Evolutionary conservation across 1,140 invertebrate species (phyloP).

Genomic region (Cydia splendana): DNA sequence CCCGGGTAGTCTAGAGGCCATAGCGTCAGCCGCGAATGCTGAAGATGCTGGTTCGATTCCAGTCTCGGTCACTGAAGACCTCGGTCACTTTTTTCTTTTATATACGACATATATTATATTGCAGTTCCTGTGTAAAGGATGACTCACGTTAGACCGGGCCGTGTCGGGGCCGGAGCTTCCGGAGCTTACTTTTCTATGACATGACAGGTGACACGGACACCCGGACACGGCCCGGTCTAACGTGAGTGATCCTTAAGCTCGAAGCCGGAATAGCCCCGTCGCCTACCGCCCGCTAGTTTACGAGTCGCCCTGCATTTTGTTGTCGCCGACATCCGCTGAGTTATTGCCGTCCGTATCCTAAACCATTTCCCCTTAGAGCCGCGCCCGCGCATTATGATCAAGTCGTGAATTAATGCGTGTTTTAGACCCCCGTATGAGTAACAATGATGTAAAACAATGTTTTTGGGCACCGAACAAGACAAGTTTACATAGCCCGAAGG

Average conservation of each 20-base stretch:
- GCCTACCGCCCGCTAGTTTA: conserved; percentile 45
- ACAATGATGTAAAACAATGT: neutral
- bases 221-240: too few species aligned
- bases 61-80: too few species aligned
- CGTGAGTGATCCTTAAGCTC: neutral
- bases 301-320: conserved; percentile 48
- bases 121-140: neutral
- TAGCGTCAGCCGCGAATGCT: too few species aligned
- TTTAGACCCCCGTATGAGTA: conserved; percentile 23
- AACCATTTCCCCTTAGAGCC: conserved; percentile 50
- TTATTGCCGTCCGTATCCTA: conserved; percentile 47
- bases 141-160: too few species aligned
- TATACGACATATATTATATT: neutral
- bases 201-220: too few species aligned
- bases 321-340: conserved; percentile 62
- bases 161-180: too few species aligned
- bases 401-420: conserved; percentile 25
- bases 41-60: too few species aligned
- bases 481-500: too few species aligned
- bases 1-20: too few species aligned
- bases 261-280: conserved; percentile 37
- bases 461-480: too few species aligned
- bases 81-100: neutral
- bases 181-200: too few species aligned
- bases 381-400: conserved; percentile 42